A percentile compares a stretch with the other conserved stretches of the same genome.
Evolutionary conservation across 1,140 invertebrate species (phyloP).

Genomic region (Drosophila bocqueti): DNA sequence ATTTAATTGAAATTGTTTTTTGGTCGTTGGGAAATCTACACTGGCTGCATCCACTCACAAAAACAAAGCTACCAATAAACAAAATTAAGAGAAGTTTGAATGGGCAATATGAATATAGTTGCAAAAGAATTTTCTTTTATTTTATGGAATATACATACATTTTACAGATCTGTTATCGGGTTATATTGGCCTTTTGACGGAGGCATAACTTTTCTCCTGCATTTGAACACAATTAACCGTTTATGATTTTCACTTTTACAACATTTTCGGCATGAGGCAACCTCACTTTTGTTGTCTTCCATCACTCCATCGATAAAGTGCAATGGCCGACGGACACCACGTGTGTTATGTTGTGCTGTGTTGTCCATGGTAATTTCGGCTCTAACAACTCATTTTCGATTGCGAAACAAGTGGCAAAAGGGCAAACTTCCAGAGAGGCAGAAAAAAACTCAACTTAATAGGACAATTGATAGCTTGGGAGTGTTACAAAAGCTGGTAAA

Average conservation of each 20-base stretch:
- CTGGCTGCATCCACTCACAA: background rate
- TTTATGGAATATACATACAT: background rate
- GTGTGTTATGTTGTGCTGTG: slow-evolving; percentile 28
- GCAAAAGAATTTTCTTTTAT: background rate
- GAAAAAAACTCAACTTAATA: slow-evolving; percentile 40
- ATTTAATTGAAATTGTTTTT: slow-evolving; percentile 60
- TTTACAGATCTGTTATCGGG: background rate
- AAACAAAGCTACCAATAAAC: background rate
- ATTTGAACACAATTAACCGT: slow-evolving; percentile 78
- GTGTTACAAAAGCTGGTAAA: slow-evolving; percentile 46
- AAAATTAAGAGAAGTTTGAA: no score
- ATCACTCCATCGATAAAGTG: slow-evolving; percentile 46
- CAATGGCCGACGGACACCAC: slow-evolving; percentile 49
- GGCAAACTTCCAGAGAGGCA: slow-evolving; percentile 47
- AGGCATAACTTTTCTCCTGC: slow-evolving; percentile 15
- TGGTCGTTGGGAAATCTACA: slow-evolving; percentile 34
- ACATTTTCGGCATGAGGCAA: slow-evolving; percentile 40
- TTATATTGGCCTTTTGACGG: slow-evolving; percentile 5
- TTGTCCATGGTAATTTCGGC: slow-evolving; percentile 41
- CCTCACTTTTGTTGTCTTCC: slow-evolving; percentile 16
- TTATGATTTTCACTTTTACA: slow-evolving; percentile 77
- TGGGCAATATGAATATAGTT: background rate
- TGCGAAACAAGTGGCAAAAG: slow-evolving; percentile 65
- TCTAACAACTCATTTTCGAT: slow-evolving; percentile 61
- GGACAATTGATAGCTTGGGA: slow-evolving; percentile 58